Percentiles rank a stretch among this genome's conserved stretches.
phyloP scores from a whole-genome alignment of 2,888 invertebrate genomes.

The Girardia tigrina region DNA sequence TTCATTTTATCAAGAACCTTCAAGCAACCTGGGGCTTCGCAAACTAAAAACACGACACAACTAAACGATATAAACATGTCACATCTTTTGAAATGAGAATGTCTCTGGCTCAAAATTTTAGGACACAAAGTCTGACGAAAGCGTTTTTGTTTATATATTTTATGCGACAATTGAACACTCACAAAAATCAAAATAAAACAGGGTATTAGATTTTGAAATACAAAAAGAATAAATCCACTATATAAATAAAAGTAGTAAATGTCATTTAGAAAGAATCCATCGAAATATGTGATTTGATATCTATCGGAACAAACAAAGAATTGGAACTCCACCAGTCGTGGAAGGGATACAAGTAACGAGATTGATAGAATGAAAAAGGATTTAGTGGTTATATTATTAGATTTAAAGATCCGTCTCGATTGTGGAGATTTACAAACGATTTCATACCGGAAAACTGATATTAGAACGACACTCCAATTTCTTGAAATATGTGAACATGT shows the following conservation, averaged over 20 bases:
- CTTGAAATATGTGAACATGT: conserved; percentile 26
- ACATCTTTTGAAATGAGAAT: background rate
- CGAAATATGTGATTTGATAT: conserved; percentile 25
- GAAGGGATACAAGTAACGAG: background rate
- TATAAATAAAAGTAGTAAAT: background rate
- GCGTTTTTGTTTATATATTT: conserved; percentile 8
- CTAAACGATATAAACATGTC: conserved; percentile 28
- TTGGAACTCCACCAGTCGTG: background rate
- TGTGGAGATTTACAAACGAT: conserved; percentile 26
- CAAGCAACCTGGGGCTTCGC: conserved; percentile 29
- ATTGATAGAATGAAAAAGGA: background rate
- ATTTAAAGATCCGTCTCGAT: background rate
- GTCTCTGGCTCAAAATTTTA: background rate
- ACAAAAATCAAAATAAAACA: background rate
- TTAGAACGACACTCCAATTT: conserved; percentile 25
- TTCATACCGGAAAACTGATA: conserved; percentile 30
- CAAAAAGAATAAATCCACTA: background rate
- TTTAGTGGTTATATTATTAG: background rate
- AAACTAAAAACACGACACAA: conserved; percentile 30
- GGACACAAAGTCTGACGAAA: background rate
- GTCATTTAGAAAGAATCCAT: conserved; percentile 23
- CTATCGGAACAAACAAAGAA: conserved; percentile 7
- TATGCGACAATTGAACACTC: background rate
- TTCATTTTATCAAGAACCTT: conserved; percentile 35
- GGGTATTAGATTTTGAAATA: conserved; percentile 15